These are phyloP conservation scores for Cyclophora punctaria DNA, from an alignment of 2,888 invertebrate genomes.

Conservation along the genomic window DNA sequence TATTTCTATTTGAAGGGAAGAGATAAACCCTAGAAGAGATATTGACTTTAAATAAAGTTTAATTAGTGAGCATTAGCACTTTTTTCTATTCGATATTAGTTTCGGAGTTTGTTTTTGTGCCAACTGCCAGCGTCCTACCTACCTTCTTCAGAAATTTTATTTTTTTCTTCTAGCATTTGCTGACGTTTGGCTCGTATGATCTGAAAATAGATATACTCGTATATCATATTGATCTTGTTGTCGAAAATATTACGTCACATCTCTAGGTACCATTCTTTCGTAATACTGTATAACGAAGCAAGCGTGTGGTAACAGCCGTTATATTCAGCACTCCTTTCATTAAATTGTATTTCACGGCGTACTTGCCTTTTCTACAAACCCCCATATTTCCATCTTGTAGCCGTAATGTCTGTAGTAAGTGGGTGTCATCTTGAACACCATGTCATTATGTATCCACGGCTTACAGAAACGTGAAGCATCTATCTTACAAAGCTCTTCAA, in stretches of 20 bases:
- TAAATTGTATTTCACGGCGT: too few species aligned
- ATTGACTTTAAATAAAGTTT: neutral
- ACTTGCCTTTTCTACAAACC: slow-evolving; percentile 18
- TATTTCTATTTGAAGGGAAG: neutral
- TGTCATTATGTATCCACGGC: slow-evolving; percentile 27
- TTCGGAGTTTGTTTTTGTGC: too few species aligned
- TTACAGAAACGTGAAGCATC: slow-evolving; percentile 15
- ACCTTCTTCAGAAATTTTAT: slow-evolving; percentile 11
- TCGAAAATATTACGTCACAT: too few species aligned
- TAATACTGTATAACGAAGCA: too few species aligned
- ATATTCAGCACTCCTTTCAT: too few species aligned
- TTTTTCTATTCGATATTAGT: neutral
- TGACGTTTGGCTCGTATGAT: slow-evolving; percentile 23
- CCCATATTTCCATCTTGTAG: slow-evolving; percentile 13
- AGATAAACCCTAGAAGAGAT: neutral
- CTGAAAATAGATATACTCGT: slow-evolving; percentile 12
- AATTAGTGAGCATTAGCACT: too few species aligned
- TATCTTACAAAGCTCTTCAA: slow-evolving; percentile 12
- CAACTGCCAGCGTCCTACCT: neutral
- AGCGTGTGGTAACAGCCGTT: too few species aligned
- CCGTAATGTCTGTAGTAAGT: slow-evolving; percentile 6
- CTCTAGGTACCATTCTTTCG: too few species aligned
- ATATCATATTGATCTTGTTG: neutral
- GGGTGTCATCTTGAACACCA: slow-evolving; percentile 19
- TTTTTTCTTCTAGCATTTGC: slow-evolving; percentile 17